A percentile compares a stretch with the other conserved stretches of the same genome.
These are phyloP conservation scores for Tursiops truncatus DNA, from an alignment of 2,113 vertebrate genomes.

Conservation along the genomic window DNA sequence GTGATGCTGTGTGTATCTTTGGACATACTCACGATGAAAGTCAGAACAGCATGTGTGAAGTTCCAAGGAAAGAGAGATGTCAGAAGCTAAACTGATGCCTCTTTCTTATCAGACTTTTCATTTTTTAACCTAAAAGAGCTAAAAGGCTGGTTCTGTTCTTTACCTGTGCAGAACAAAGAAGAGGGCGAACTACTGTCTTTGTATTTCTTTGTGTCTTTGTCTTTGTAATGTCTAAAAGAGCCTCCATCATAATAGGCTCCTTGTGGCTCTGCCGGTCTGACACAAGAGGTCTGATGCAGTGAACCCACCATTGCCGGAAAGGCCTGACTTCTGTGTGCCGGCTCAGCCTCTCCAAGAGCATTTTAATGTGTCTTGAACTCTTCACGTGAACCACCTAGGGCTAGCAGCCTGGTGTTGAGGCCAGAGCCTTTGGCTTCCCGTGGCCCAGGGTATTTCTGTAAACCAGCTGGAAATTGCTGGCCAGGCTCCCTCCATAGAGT, in stretches of 20 bases:
- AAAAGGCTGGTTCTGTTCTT: slow-evolving; percentile 19
- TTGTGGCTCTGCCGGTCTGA: background rate
- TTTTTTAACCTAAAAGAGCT: slow-evolving; percentile 53
- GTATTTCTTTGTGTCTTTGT: background rate
- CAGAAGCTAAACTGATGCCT: background rate
- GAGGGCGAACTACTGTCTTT: background rate
- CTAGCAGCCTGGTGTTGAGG: background rate
- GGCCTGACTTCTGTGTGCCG: background rate
- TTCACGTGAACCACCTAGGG: background rate
- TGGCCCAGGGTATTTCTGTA: background rate
- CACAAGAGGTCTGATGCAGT: background rate
- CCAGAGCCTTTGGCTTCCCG: background rate
- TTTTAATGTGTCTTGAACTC: background rate
- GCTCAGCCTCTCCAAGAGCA: background rate
- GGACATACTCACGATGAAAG: background rate
- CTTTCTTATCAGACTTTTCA: slow-evolving; percentile 33
- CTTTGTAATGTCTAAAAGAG: slow-evolving; percentile 17
- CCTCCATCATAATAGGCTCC: background rate
- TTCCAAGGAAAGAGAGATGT: background rate
- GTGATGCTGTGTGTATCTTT: background rate
- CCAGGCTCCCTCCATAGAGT: background rate
- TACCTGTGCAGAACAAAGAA: background rate
- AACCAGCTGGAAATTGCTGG: slow-evolving; percentile 43
- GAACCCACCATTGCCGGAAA: background rate
- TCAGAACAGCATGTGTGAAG: background rate